phyloP scores from a whole-genome alignment of 2,113 vertebrate genomes.

The Mus spicilegus region DNA sequence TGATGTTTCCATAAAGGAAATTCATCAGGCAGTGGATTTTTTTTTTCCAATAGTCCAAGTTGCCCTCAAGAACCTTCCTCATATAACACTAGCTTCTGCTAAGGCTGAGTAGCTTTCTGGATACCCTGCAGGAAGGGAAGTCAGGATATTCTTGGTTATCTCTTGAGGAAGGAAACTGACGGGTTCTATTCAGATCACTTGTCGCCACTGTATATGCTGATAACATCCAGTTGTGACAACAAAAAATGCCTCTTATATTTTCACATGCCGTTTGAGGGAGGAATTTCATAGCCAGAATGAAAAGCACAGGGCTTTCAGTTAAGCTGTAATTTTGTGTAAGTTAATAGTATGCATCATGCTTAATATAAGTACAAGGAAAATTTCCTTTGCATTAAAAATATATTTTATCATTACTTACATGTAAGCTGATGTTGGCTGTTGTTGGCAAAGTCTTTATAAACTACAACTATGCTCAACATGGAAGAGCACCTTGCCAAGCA shows the following conservation, averaged over 20 bases:
- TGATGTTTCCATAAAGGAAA: background rate
- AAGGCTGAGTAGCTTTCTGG: background rate
- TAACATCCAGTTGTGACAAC: background rate
- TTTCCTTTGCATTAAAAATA: background rate
- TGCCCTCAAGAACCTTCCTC: background rate
- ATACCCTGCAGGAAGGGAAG: background rate
- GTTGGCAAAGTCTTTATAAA: background rate
- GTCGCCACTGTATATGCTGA: too few relatives aligned
- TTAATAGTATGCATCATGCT: background rate
- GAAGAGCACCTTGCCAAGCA: background rate
- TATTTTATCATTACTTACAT: background rate
- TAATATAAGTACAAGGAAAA: background rate
- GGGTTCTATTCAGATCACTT: background rate
- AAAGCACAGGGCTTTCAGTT: background rate
- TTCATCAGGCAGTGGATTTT: background rate
- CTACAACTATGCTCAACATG: background rate
- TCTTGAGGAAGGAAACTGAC: background rate
- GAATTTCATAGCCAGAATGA: background rate
- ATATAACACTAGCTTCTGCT: background rate
- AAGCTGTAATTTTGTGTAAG: conserved; percentile 11
- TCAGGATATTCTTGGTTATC: background rate
- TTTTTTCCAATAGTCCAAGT: background rate
- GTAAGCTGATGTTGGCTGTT: background rate
- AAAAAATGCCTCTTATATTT: background rate
- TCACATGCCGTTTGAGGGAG: background rate